phyloP scores from a whole-genome alignment of 2,888 invertebrate genomes.

The Halictus ligatus region DNA sequence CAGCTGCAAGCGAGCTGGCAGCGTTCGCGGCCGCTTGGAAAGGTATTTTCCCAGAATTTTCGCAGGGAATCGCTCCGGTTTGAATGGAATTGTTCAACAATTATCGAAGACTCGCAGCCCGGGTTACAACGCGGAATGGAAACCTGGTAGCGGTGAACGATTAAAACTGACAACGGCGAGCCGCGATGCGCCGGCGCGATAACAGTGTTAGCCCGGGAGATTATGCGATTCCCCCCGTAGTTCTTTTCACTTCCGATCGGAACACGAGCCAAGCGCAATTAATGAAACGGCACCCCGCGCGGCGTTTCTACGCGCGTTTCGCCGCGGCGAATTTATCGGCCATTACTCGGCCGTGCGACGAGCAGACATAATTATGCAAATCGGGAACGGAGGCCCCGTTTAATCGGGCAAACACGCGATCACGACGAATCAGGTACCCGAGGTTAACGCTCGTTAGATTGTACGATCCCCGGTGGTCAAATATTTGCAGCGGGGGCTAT shows the following conservation, averaged over 20 bases:
- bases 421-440: constrained; percentile 63
- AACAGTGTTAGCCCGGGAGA: constrained; percentile 39
- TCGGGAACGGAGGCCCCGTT: constrained; percentile 52
- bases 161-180: background rate
- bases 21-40: background rate
- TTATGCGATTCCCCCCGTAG: constrained; percentile 39
- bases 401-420: constrained; percentile 70
- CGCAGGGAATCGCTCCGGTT: background rate
- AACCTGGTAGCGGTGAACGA: background rate
- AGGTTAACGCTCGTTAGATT: constrained; percentile 66
- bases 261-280: constrained; percentile 43
- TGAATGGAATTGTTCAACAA: background rate
- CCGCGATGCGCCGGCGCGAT: constrained; percentile 15
- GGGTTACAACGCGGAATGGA: background rate
- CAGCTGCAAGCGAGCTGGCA: background rate
- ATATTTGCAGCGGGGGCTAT: constrained; percentile 50
- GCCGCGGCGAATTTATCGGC: constrained; percentile 51
- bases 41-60: background rate
- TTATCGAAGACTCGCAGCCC: background rate
- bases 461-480: constrained; percentile 58
- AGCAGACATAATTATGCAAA: constrained; percentile 71
- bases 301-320: constrained; percentile 29
- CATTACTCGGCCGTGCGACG: constrained; percentile 51
- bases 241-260: constrained; percentile 37
- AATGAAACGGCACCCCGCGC: constrained; percentile 46